These are phyloP conservation scores for Hippocampus zosterae DNA, from an alignment of 2,113 vertebrate genomes.

Conservation along the genomic window DNA sequence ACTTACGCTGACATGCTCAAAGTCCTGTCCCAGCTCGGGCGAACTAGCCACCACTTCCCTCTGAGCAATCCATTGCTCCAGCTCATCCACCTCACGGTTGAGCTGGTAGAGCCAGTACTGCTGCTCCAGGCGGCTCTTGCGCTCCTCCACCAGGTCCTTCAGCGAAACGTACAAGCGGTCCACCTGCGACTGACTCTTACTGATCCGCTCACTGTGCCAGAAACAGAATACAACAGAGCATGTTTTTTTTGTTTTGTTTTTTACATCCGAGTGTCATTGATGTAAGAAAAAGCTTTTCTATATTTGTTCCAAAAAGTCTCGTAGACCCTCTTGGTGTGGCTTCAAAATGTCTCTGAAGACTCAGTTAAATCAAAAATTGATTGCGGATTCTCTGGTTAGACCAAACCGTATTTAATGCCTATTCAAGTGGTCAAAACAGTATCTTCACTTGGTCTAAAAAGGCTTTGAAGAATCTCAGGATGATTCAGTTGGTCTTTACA, in stretches of 20 bases:
- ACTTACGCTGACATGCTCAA: constrained; percentile 88
- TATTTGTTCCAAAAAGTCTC: neutral
- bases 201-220: constrained; percentile 84
- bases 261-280: neutral
- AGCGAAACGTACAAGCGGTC: constrained; percentile 94
- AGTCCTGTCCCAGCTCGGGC: constrained; percentile 92
- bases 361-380: neutral
- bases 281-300: no score
- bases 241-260: no score
- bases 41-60: constrained; percentile 92
- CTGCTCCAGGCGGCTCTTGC: constrained; percentile 86
- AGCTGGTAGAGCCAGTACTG: constrained; percentile 97
- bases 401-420: neutral
- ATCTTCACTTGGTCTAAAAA: neutral
- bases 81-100: constrained; percentile 89
- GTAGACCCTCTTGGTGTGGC: neutral
- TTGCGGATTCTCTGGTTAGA: neutral
- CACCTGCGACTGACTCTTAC: constrained; percentile 91
- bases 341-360: neutral
- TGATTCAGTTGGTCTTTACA: neutral
- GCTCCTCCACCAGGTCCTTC: constrained; percentile 92
- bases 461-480: neutral
- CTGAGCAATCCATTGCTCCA: constrained; percentile 95
- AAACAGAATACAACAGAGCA: neutral
- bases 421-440: neutral